Evolutionary conservation across 2,888 invertebrate species (phyloP).

Genomic region (Ochropleura plecta): DNA sequence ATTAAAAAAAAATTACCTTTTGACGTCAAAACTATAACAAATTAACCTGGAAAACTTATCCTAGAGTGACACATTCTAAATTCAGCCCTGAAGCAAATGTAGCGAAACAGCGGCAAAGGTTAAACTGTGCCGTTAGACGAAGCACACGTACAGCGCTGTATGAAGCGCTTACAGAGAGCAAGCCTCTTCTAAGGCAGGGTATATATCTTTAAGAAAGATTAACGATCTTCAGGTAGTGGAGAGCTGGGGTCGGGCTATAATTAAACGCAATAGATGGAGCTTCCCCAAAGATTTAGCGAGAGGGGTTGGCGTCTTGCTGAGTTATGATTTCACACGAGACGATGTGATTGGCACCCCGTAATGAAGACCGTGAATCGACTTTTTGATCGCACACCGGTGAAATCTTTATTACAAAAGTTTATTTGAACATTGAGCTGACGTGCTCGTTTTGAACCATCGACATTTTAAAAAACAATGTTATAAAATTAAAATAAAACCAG

Average conservation of each 20-base stretch:
- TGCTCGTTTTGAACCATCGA: constrained; percentile 15
- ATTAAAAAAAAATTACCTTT: neutral
- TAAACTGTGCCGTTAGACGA: constrained; percentile 73
- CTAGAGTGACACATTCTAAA: constrained; percentile 33
- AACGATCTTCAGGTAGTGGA: constrained; percentile 88
- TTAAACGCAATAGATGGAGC: constrained; percentile 90
- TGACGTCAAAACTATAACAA: constrained; percentile 16
- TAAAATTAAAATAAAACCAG: neutral
- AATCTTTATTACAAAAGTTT: constrained; percentile 67
- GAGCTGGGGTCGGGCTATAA: constrained; percentile 84
- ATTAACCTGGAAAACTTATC: constrained; percentile 14
- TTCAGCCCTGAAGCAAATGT: constrained; percentile 66
- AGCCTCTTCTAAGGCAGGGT: constrained; percentile 82
- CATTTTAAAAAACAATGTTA: neutral
- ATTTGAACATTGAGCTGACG: constrained; percentile 54
- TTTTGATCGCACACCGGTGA: constrained; percentile 71
- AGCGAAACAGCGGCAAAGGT: constrained; percentile 71
- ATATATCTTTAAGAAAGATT: constrained; percentile 91
- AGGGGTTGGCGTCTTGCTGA: constrained; percentile 88
- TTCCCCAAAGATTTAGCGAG: constrained; percentile 87
- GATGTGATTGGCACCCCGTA: constrained; percentile 87
- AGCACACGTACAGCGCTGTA: constrained; percentile 75
- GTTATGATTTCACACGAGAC: constrained; percentile 89
- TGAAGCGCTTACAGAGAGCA: constrained; percentile 85
- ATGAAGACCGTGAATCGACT: constrained; percentile 82